Percentiles rank a stretch among this genome's conserved stretches.
phyloP scores from a whole-genome alignment of 2,888 invertebrate genomes.

The Chloromyia formosa region DNA sequence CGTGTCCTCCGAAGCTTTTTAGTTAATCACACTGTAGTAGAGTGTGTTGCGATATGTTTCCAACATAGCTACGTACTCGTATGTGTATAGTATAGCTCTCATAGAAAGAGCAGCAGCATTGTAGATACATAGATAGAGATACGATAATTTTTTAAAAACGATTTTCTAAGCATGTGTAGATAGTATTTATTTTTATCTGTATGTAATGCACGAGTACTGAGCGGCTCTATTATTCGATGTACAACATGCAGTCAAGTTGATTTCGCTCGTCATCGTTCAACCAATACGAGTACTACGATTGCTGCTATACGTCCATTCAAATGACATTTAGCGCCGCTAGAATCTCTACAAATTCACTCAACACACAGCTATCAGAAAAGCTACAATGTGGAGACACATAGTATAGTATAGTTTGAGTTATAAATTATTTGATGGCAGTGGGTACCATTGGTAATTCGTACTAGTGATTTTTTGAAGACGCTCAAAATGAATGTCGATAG shows the following conservation, averaged over 20 bases:
- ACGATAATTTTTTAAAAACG: too few relatives aligned
- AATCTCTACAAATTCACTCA: background rate
- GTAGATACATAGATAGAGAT: too few relatives aligned
- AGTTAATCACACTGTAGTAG: background rate
- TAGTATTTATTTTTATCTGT: background rate
- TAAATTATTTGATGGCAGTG: too few relatives aligned
- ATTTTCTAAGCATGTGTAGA: background rate
- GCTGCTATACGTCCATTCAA: background rate
- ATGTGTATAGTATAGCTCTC: too few relatives aligned
- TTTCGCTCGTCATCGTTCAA: background rate
- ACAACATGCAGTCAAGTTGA: background rate
- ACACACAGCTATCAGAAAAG: background rate
- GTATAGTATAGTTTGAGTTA: too few relatives aligned
- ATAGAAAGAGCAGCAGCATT: too few relatives aligned
- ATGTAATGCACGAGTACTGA: background rate
- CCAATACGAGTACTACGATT: background rate
- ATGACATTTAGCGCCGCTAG: background rate
- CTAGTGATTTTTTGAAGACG: too few relatives aligned
- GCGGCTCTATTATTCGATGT: background rate
- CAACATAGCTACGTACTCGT: background rate
- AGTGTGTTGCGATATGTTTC: background rate
- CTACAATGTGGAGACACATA: background rate
- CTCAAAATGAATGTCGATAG: too few relatives aligned
- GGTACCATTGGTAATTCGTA: too few relatives aligned
- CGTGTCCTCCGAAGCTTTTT: slow-evolving; percentile 14